These are phyloP conservation scores for Trinectes maculatus DNA, from an alignment of 2,113 vertebrate genomes.

Conservation along the genomic window DNA sequence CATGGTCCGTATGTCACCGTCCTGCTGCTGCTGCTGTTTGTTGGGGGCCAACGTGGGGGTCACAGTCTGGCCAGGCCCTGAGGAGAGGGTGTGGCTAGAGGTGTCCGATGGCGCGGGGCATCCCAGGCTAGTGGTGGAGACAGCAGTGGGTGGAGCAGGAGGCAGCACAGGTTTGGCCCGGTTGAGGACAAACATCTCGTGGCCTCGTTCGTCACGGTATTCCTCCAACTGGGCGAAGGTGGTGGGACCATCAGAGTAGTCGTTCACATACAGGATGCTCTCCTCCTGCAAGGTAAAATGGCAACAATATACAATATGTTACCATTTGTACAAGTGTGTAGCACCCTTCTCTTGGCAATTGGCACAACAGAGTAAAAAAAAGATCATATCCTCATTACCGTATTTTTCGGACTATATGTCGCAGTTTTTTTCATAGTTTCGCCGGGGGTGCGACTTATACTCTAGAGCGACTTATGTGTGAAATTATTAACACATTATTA, in stretches of 20 bases:
- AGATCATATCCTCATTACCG: too few relatives aligned
- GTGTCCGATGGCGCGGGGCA: conserved; percentile 66
- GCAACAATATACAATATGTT: background rate
- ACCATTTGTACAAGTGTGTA: too few relatives aligned
- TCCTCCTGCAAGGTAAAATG: conserved; percentile 76
- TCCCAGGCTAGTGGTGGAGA: conserved; percentile 61
- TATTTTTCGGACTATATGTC: too few relatives aligned
- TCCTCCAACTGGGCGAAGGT: conserved; percentile 92
- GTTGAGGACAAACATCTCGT: conserved; percentile 93
- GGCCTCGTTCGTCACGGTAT: conserved; percentile 87
- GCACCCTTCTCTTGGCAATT: too few relatives aligned
- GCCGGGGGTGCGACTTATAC: too few relatives aligned
- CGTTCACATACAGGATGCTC: conserved; percentile 89
- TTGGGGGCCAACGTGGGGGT: conserved; percentile 57
- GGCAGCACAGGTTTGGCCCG: conserved; percentile 85
- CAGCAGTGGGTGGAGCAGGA: conserved; percentile 59
- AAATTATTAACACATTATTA: too few relatives aligned
- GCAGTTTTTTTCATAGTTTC: too few relatives aligned
- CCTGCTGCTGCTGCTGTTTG: conserved; percentile 61
- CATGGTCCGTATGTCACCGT: conserved; percentile 70
- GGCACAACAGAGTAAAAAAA: too few relatives aligned
- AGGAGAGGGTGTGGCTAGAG: conserved; percentile 61
- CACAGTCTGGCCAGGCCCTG: conserved; percentile 36
- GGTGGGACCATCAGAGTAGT: conserved; percentile 91
- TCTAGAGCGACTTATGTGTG: too few relatives aligned